Base-by-base conservation (phyloP, 2,888 invertebrate species). In the Arge pagana region DNA sequence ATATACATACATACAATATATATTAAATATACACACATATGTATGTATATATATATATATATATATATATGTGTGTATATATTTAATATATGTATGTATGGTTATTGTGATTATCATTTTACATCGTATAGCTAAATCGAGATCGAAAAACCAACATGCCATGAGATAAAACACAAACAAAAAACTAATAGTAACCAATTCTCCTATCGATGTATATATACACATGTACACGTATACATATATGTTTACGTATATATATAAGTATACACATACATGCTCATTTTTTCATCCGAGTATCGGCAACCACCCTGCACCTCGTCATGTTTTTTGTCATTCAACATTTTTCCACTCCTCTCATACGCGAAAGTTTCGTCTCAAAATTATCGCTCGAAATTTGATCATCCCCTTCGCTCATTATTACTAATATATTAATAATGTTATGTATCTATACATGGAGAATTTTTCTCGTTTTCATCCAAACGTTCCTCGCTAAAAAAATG, bases 391-490 rank as follows among this genome's bases (percentile, higher is more conserved):
- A n/a, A n/a, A n/a, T n/a, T n/a, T n/a, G n/a, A n/a, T n/a, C n/a
- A n/a, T n/a, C n/a, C n/a, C n/a, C n/a, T n/a, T 31, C 15, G 13
- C 6, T 31, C 33, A 11, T 37, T 19, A 45, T 55, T 49, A 54
- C 50, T 63, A 62, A 58, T 60, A 61, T 59, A 63, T 58, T 62
- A 60, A n/a, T 60, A 58, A 59, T 61, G 53, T 58, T 59, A 54
- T 39, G 21, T 50, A 50, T 62, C 59, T 62, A 62, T 66, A 66
- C 63, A 62, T 65, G 62, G 60, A 65, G 62, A 63, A 62, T 65
- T 64, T 48, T 62, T 55, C 33, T 11, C 11, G 10, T 33, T 33
- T 61, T 59, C 61, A 56, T 61, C 57, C 53, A 56, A 56, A 57
- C 57, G 53, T 52, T 52, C 18, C 37, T 35, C 26, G 15, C 42